Evolutionary conservation across 1,140 invertebrate species (phyloP).

Genomic region (Polypedilum pembai): DNA sequence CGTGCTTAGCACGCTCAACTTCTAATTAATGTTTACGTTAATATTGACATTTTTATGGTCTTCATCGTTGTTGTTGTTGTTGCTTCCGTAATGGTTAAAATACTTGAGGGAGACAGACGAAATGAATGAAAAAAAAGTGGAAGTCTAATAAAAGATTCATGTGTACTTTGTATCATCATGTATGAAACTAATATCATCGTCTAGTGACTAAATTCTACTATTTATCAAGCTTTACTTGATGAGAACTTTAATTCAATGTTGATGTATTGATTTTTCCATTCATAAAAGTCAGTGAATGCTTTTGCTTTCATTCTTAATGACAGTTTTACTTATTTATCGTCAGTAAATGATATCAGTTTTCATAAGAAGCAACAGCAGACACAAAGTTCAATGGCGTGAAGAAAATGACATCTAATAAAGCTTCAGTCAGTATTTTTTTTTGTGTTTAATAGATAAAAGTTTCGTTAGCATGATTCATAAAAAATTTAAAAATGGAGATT

Average conservation of each 20-base stretch:
- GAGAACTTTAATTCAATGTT: not conserved
- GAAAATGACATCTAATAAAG: no score
- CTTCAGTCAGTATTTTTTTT: no score
- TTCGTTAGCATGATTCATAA: no score
- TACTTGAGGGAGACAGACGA: not conserved
- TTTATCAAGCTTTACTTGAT: slow-evolving; percentile 19
- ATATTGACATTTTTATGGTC: slow-evolving; percentile 18
- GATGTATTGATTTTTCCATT: no score
- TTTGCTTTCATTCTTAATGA: no score
- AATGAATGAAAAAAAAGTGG: not conserved
- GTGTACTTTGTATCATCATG: not conserved
- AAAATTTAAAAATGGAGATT: no score
- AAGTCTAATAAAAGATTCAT: not conserved
- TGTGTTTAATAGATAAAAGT: no score
- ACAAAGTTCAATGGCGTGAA: no score
- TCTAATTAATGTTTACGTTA: slow-evolving; percentile 19
- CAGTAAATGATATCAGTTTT: no score
- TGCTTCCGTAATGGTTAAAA: not conserved
- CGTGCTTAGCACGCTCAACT: slow-evolving; percentile 16
- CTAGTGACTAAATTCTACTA: not conserved
- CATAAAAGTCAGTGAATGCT: no score
- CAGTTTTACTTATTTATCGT: no score
- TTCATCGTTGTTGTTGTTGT: not conserved
- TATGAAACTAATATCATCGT: not conserved
- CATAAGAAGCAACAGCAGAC: no score